Base-by-base conservation (phyloP, 2,888 invertebrate genomes). In the Idaea straminata region DNA sequence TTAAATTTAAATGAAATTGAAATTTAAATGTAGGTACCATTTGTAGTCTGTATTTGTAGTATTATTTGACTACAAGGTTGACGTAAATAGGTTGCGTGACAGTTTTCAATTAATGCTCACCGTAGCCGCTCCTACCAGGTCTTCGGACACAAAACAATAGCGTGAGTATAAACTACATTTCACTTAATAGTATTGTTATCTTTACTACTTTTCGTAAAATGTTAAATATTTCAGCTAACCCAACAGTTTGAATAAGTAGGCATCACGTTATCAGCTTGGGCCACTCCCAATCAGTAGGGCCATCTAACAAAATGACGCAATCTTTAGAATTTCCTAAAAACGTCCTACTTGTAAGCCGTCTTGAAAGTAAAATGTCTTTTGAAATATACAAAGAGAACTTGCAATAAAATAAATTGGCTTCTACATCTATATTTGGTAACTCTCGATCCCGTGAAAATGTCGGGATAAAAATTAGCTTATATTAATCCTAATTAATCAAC, bases 101-200 rank as follows among this genome's bases (percentile, higher is more conserved):
- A 70, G 73, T 76, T 77, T 80, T 80, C 81, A 82, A 81, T 83
- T 83, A 82, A 79, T 78, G 71, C 74, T 77, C 69, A 72, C 70
- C 66, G 67, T 68, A 72, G 71, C 71, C 78, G 72, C 78, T 73
- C 82, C 78, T 73, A 66, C 72, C 73, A 76, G 72, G 75, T 77
- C 77, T 74, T 74, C 68, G 35, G 15, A 57, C 62, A 60, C 62
- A 59, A 61, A 66, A 64, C 64, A 59, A 64, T 65, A 69, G 80
- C 80, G 76, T 79, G 80, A 74, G 72, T 38, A 64, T 62, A 47
- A 47, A 7, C 47, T 47, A 47, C 47, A 47, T 47, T 47, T 47
- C 47, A 47, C 47, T 10, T 47, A 47, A 47, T 10, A 47, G 10
- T 13, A 47, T 13, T 47, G 47, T 47, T 47, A 47, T 47, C 47